phyloP scores from a whole-genome alignment of 1,140 invertebrate genomes.

The Camponotus vicinus region DNA sequence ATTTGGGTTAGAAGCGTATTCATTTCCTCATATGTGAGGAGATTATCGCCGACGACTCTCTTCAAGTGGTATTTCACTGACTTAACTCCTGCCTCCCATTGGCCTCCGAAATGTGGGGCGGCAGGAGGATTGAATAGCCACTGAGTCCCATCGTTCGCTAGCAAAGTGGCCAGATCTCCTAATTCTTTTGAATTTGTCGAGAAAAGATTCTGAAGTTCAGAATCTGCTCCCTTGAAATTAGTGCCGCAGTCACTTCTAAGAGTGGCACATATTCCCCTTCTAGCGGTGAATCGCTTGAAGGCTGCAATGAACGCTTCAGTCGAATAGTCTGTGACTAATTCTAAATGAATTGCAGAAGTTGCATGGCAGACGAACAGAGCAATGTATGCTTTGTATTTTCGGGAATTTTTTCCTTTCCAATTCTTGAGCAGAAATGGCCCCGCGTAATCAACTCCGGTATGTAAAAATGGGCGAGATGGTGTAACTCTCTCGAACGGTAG shows the following conservation, averaged over 20 bases:
- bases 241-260: not conserved
- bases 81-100: conserved; percentile 73
- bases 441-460: too few species aligned
- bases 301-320: too few species aligned
- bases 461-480: too few species aligned
- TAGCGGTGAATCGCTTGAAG: too few species aligned
- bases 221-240: not conserved
- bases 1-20: conserved; percentile 51
- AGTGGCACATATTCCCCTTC: not conserved
- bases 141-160: not conserved
- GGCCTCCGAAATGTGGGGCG: conserved; percentile 5
- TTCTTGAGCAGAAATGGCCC: too few species aligned
- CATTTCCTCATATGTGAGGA: conserved; percentile 34
- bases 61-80: conserved; percentile 72
- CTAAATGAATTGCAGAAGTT: too few species aligned
- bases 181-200: not conserved
- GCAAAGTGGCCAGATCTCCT: not conserved
- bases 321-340: too few species aligned
- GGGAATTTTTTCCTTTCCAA: too few species aligned
- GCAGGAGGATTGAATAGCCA: conserved; percentile 9
- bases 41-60: conserved; percentile 8
- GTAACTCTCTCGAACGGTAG: too few species aligned
- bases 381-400: too few species aligned
- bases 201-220: not conserved
- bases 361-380: too few species aligned